Evolutionary conservation across 2,888 invertebrate genomes (phyloP), one percentile per base, ranked within the genome.

Genomic region (Thymelicus acteon): DNA sequence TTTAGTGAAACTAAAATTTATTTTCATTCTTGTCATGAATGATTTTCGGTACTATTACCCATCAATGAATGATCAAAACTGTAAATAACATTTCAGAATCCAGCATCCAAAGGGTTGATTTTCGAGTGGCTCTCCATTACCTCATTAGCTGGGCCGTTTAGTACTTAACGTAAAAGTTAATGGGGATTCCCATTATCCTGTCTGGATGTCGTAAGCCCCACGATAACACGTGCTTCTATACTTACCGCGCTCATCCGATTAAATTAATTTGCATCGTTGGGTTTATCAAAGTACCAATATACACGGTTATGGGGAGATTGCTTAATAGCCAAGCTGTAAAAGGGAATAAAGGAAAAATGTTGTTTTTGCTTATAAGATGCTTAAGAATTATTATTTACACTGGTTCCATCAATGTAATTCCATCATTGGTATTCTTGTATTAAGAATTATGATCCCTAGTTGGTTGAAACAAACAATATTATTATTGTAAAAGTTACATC

Each of bases 101-200:
- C 15, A 40, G 15, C 15, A 52, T 15, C 40, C 54, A 60, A 67
- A 60, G 67, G 60, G 49, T 66, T 58, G 52, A 37, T 68, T 44
- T 60, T 67, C 52, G 24, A 40, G 44, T 15, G 54, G 15, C 54
- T 52, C 60, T 54, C 1, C 62, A 58, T 39, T 64, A 40, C 49
- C 57, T 69, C 62, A 69, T 69, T 69, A 69, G 48, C 68, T 13
- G 54, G 61, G n/a, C 37, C 67, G 52, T 19, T 52, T 54, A 47
- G 68, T 58, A 68, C 7, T 68, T 57, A 63, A 69, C 69, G 63
- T 69, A 49, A 63, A 69, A 69, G 62, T 69, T 69, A 69, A 69
- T 62, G 48, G 63, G 24, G 48, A 68, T 49, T 49, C 69, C 69
- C 69, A 70, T 70, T 70, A 64, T 60, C 58, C 69, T 49, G 68